Percentiles rank a stretch among this genome's conserved stretches.
Evolutionary conservation across 2,888 invertebrate genomes (phyloP).

Genomic region (Mycalesis mineus): DNA sequence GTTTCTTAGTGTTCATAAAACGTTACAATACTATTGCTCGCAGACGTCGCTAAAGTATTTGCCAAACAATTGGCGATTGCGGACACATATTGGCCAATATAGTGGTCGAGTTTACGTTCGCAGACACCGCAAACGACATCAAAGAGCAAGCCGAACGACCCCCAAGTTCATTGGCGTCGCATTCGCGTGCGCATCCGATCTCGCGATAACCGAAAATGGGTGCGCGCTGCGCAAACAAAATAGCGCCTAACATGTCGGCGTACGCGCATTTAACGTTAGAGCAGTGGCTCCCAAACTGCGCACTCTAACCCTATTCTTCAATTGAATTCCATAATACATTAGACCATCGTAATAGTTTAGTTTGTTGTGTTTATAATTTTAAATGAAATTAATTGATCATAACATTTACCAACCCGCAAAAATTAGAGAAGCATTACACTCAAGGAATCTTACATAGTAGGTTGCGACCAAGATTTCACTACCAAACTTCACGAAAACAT

Average conservation of each 20-base stretch:
- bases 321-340: too few relatives aligned
- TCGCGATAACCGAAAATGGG: slow-evolving; percentile 49
- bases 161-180: slow-evolving; percentile 58
- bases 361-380: too few relatives aligned
- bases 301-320: too few relatives aligned
- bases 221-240: slow-evolving; percentile 39
- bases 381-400: too few relatives aligned
- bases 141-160: slow-evolving; percentile 36
- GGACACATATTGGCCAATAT: not conserved
- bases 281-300: not conserved
- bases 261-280: slow-evolving; percentile 8
- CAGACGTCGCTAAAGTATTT: not conserved
- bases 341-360: too few relatives aligned
- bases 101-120: not conserved
- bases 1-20: too few relatives aligned
- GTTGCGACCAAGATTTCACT: too few relatives aligned
- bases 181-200: slow-evolving; percentile 44
- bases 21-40: too few relatives aligned
- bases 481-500: too few relatives aligned
- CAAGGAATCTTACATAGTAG: too few relatives aligned
- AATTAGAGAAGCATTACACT: too few relatives aligned
- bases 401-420: too few relatives aligned
- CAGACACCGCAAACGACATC: slow-evolving; percentile 29
- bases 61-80: not conserved
- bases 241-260: slow-evolving; percentile 25